Conservation (phyloP, 2,888 invertebrate genomes). For the Alsophila aescularia region DNA sequence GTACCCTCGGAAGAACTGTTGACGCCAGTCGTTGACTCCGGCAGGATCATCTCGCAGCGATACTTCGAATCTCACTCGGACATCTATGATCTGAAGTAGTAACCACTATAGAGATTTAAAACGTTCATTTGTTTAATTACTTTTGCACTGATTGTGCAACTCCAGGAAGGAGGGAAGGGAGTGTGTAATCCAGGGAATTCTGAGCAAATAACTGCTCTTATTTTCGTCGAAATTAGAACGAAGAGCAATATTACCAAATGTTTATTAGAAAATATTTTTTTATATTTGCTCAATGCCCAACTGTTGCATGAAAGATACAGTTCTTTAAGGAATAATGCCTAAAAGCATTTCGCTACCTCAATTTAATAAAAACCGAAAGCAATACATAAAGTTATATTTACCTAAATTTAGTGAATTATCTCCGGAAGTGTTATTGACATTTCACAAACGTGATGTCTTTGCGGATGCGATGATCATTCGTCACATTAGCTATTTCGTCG, state of each 20-base stretch:
- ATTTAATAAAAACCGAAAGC: slow-evolving; percentile 1
- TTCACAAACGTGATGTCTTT: background rate
- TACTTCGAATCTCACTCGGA: slow-evolving; percentile 73
- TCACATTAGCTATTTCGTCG: no score
- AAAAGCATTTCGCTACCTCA: slow-evolving; percentile 1
- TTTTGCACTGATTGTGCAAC: background rate
- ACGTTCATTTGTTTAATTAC: background rate
- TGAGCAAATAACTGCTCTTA: background rate
- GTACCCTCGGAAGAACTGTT: slow-evolving; percentile 88
- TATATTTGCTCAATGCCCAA: slow-evolving; percentile 20
- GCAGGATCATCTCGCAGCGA: slow-evolving; percentile 74
- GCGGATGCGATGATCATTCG: no score
- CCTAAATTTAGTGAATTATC: background rate
- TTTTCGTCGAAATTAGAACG: background rate
- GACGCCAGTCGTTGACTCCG: slow-evolving; percentile 86
- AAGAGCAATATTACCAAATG: slow-evolving; percentile 26
- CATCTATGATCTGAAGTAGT: slow-evolving; percentile 71
- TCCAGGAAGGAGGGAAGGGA: no score
- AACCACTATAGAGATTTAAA: background rate
- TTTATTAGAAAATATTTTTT: slow-evolving; percentile 1
- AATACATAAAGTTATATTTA: slow-evolving; percentile 12
- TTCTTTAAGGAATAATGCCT: background rate
- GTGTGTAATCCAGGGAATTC: background rate
- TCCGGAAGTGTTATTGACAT: background rate
- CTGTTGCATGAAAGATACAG: background rate